phyloP scores from a whole-genome alignment of 2,797 vertebrate genomes.

The Gobio occitaniae region DNA sequence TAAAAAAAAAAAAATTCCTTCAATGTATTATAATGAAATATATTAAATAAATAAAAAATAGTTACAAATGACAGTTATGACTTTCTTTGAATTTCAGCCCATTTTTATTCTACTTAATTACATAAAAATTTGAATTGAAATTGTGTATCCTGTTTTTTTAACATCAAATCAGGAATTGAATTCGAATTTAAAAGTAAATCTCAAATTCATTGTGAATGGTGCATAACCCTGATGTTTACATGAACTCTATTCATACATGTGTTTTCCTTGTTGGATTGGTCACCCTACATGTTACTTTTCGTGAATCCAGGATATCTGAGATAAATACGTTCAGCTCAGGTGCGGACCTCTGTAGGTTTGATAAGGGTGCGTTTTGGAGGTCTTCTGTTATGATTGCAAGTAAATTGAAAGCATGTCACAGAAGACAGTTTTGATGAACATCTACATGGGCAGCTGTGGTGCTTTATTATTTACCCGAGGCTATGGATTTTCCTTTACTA shows the following conservation, averaged over 20 bases:
- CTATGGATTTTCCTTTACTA: conserved; percentile 44
- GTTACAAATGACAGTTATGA: not conserved
- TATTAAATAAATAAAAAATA: not conserved
- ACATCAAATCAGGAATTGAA: not conserved
- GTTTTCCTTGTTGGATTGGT: not conserved
- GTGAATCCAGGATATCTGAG: not conserved
- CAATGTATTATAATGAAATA: not conserved
- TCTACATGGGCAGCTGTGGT: conserved; percentile 45
- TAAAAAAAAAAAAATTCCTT: not conserved
- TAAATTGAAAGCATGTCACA: conserved; percentile 43
- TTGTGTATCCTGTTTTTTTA: not conserved
- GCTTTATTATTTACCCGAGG: conserved; percentile 39
- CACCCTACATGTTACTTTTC: not conserved
- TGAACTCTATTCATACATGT: not conserved
- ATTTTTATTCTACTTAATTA: not conserved
- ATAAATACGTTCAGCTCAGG: conserved; percentile 1
- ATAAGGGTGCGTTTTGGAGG: conserved; percentile 10
- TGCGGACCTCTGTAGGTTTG: conserved; percentile 2
- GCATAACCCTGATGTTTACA: no score
- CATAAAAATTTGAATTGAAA: not conserved
- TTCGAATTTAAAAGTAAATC: not conserved
- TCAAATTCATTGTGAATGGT: not conserved
- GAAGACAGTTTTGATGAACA: conserved; percentile 9
- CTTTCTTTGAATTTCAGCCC: not conserved
- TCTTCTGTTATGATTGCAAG: conserved; percentile 39